Percentiles rank a stretch among this genome's conserved stretches.
These are phyloP conservation scores for Channallabes apus DNA, from an alignment of 2,797 vertebrate species.

Conservation along the genomic window DNA sequence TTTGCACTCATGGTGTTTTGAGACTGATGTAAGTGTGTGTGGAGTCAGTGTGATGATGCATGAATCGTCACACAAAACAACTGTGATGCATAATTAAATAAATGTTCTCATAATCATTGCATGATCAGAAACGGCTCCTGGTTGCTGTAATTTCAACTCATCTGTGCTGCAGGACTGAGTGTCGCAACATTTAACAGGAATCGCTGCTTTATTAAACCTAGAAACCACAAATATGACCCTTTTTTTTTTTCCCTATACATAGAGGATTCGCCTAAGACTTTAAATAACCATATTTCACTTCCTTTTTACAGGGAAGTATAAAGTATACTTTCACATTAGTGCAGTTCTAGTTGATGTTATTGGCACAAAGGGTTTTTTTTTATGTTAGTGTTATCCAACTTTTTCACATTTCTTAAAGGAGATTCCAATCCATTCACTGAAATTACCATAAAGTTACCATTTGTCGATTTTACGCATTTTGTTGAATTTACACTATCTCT, in stretches of 20 bases:
- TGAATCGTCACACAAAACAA: too few species aligned
- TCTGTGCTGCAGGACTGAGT: conserved; percentile 56
- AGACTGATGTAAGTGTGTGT: too few species aligned
- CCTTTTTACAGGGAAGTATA: not conserved
- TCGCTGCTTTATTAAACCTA: too few species aligned
- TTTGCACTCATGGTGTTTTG: not conserved
- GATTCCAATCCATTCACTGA: too few species aligned
- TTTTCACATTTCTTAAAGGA: too few species aligned
- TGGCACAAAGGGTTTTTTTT: not conserved
- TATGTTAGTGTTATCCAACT: not conserved
- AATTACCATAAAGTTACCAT: too few species aligned
- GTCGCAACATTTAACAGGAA: not conserved
- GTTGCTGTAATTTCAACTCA: too few species aligned
- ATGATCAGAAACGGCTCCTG: too few species aligned
- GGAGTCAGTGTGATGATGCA: too few species aligned
- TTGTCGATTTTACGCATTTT: not conserved
- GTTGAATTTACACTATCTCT: not conserved
- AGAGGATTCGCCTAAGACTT: not conserved
- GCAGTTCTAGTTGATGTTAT: not conserved
- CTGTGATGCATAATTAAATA: too few species aligned
- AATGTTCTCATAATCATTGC: too few species aligned
- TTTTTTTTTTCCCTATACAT: too few species aligned
- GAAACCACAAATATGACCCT: not conserved
- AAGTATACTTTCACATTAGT: not conserved
- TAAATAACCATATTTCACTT: not conserved